Conservation (phyloP, 2,888 invertebrate genomes). For the Eupithecia abbreviata region DNA sequence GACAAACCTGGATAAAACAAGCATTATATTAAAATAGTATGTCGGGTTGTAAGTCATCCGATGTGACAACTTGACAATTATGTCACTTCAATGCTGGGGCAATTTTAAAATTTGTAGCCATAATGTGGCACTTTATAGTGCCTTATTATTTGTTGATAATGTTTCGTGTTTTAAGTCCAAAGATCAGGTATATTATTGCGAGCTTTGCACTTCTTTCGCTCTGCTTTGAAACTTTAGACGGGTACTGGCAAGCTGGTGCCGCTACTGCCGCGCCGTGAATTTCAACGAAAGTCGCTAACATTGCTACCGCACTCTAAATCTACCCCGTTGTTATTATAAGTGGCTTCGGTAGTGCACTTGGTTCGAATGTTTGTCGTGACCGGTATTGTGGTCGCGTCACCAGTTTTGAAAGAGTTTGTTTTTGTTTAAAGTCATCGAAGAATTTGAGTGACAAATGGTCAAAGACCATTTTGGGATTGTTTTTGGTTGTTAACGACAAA, state of each 20-base stretch:
- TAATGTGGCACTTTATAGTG: not conserved
- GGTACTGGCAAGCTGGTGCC: not conserved
- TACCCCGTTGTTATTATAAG: constrained; percentile 43
- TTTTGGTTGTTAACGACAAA: constrained; percentile 9
- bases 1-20: not conserved
- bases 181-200: not conserved
- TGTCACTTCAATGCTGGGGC: not conserved
- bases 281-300: constrained; percentile 8
- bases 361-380: constrained; percentile 45
- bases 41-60: not conserved
- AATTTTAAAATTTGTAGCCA: not conserved
- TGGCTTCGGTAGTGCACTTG: constrained; percentile 45
- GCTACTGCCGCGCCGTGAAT: not conserved
- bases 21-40: not conserved
- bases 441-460: constrained; percentile 35
- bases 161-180: not conserved
- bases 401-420: constrained; percentile 39
- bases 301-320: constrained; percentile 27
- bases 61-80: not conserved
- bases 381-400: constrained; percentile 41
- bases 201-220: not conserved
- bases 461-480: constrained; percentile 13
- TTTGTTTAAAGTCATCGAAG: constrained; percentile 37
- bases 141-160: not conserved
- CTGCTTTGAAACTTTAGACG: not conserved